A percentile compares a stretch with the other conserved stretches of the same genome.
These are phyloP conservation scores for Ostrea denselamellosa DNA, from an alignment of 1,140 invertebrate species.

Conservation along the genomic window DNA sequence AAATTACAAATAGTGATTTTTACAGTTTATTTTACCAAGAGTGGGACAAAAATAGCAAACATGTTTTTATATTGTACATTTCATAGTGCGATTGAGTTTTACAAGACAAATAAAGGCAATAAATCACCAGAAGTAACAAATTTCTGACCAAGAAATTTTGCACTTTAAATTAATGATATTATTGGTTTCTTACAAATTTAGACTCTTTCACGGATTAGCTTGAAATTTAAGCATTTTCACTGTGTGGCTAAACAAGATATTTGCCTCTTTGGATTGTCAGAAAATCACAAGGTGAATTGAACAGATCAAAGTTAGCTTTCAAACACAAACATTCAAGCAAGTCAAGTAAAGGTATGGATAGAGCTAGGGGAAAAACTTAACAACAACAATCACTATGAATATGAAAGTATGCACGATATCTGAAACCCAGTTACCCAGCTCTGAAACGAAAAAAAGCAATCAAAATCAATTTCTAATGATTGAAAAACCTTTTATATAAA, in stretches of 20 bases:
- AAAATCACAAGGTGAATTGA: neutral
- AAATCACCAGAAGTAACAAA: too few relatives aligned
- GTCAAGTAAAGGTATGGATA: neutral
- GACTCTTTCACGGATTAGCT: too few relatives aligned
- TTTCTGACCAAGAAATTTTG: too few relatives aligned
- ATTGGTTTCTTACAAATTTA: too few relatives aligned
- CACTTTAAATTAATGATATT: too few relatives aligned
- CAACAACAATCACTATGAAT: constrained; percentile 29
- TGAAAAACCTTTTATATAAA: neutral
- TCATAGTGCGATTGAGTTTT: too few relatives aligned
- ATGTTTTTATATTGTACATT: too few relatives aligned
- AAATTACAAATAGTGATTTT: too few relatives aligned
- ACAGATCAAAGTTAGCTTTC: neutral
- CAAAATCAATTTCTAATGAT: neutral
- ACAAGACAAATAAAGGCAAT: too few relatives aligned
- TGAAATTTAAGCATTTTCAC: too few relatives aligned
- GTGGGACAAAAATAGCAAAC: too few relatives aligned
- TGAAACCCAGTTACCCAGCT: constrained; percentile 35
- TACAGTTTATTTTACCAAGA: too few relatives aligned
- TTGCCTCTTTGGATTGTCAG: neutral
- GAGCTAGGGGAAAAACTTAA: constrained; percentile 2
- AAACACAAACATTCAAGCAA: neutral
- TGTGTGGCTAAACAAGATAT: neutral
- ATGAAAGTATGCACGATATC: constrained; percentile 11
- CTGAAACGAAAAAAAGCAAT: constrained; percentile 24